Evolutionary conservation across 2,113 vertebrate species (phyloP).

Genomic region (Guaruba guarouba): DNA sequence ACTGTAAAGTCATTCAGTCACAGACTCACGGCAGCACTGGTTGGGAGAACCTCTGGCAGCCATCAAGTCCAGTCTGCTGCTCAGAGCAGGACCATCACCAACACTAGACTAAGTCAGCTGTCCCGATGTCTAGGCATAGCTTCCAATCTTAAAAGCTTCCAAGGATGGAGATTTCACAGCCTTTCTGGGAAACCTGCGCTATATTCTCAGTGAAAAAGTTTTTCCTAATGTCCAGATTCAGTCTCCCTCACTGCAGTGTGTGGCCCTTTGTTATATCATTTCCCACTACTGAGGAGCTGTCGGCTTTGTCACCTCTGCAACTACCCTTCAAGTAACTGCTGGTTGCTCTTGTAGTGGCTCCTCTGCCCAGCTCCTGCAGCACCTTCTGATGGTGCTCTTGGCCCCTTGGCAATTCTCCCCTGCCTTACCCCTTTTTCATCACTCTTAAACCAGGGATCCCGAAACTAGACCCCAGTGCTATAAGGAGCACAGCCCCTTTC

Average conservation of each 20-base stretch:
- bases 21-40: neutral
- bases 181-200: neutral
- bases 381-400: neutral
- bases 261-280: neutral
- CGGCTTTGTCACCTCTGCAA: neutral
- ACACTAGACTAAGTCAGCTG: neutral
- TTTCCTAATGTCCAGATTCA: neutral
- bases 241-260: neutral
- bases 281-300: neutral
- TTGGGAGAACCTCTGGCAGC: neutral
- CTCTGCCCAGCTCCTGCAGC: neutral
- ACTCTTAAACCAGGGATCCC: neutral
- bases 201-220: neutral
- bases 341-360: neutral
- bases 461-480: neutral
- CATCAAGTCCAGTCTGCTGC: neutral
- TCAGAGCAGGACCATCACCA: neutral
- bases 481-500: neutral
- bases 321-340: neutral
- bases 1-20: neutral
- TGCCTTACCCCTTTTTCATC: neutral
- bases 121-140: neutral
- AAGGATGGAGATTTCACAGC: neutral
- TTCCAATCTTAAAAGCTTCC: neutral
- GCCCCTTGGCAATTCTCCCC: neutral